Conservation (phyloP, 2,113 vertebrate species). For the Gymnarchus niloticus region DNA sequence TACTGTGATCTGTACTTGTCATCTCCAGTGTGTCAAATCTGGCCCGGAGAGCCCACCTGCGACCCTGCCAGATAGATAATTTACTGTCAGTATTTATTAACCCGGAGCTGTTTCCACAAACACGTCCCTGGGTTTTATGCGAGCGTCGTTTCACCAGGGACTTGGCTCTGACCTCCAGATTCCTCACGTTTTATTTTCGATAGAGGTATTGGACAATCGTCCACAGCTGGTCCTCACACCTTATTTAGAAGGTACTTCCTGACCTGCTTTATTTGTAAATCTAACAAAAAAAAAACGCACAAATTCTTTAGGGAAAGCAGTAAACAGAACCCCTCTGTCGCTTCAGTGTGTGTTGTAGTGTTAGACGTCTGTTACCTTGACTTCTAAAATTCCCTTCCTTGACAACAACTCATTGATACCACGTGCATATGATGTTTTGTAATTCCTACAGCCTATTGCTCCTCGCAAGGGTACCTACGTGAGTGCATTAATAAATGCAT, state of each 20-base stretch:
- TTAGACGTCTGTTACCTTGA: neutral
- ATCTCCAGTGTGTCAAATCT: constrained; percentile 47
- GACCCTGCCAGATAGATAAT: constrained; percentile 58
- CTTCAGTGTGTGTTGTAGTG: neutral
- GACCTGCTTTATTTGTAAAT: neutral
- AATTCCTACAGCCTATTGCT: neutral
- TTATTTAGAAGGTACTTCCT: neutral
- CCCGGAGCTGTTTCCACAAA: constrained; percentile 37
- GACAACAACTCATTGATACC: neutral
- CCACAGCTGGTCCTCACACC: constrained; percentile 17
- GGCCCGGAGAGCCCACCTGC: constrained; percentile 53
- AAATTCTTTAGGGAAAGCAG: constrained; percentile 6
- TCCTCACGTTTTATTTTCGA: constrained; percentile 14
- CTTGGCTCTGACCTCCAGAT: neutral
- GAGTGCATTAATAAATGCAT: neutral
- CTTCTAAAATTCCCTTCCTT: neutral
- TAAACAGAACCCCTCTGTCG: neutral
- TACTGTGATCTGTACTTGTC: constrained; percentile 1
- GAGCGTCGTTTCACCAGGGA: neutral
- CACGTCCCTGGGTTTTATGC: neutral
- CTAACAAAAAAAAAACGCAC: neutral
- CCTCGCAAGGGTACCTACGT: neutral
- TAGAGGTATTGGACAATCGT: constrained; percentile 20
- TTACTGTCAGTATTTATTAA: constrained; percentile 66
- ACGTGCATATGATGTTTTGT: neutral